Conservation (phyloP, 2,888 invertebrate genomes). For the Sphaerolaimus hirsutus region DNA sequence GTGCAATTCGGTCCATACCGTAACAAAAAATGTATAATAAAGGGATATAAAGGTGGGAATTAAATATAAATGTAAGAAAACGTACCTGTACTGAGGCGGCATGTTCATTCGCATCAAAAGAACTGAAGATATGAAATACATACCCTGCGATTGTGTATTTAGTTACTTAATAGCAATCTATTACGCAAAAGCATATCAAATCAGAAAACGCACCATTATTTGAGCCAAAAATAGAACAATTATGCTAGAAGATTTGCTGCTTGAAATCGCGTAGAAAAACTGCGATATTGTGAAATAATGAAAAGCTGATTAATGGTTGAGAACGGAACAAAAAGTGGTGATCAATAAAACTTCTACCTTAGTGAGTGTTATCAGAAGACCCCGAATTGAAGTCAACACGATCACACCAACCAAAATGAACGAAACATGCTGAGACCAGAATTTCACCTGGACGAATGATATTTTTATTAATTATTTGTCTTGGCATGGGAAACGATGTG, state of each 20-base stretch:
- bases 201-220: conserved; percentile 49
- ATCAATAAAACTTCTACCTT: conserved; percentile 41
- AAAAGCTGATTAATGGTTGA: conserved; percentile 3
- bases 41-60: no score
- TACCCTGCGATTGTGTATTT: conserved; percentile 41
- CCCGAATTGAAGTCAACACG: conserved; percentile 85
- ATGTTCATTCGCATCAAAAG: conserved; percentile 95
- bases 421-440: conserved; percentile 97
- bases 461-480: no score
- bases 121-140: conserved; percentile 96
- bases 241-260: conserved; percentile 89
- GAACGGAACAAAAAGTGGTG: background rate
- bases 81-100: conserved; percentile 64
- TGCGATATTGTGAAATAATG: conserved; percentile 32
- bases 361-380: conserved; percentile 74
- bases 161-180: background rate
- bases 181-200: background rate
- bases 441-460: conserved; percentile 51
- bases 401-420: conserved; percentile 89
- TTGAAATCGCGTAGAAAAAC: conserved; percentile 98
- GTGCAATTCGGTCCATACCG: no score
- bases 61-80: no score
- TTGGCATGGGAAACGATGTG: no score
- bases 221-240: conserved; percentile 86
- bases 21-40: no score